Base-by-base conservation (phyloP, 2,888 invertebrate genomes). In the Eumerus sabulonum region DNA sequence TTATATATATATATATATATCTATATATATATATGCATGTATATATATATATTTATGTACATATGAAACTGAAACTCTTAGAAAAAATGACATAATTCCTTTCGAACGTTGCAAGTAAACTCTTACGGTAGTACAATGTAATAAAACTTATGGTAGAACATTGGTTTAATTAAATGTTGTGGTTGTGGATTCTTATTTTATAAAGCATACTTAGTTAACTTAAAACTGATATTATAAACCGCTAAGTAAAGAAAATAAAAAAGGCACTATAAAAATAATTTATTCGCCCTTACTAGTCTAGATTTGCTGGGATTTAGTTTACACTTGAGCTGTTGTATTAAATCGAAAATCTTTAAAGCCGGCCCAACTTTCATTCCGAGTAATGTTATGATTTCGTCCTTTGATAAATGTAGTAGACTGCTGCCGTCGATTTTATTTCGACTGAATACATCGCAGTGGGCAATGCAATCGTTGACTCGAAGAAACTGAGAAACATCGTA, bases 351-450 rank as follows among this genome's bases (percentile, higher is more conserved):
- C 91, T 98, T 98, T 74, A 98, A 89, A 14, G 97, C 96, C 7
- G 98, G 98, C 1, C 98, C 98, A 72, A 98, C 97, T 91, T 97
- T 98, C 92, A 96, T 97, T 83, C 96, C 95, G 18, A 97, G 93
- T 81, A 97, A 90, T 85, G 94, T 94, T 84, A 97, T 93, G 82
- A 98, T 95, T 90, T 97, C 94, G 87, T 97, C 97, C 90, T 97
- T 96, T 56, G 94, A 94, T 72, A 98, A 90, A 82, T 93, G 92
- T 74, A 98, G 90, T 86, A 98, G 90, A 86, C 92, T 92, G 76
- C 93, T 92, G 0, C 98, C 98, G 83, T 95, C 94, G 82, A 98
- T 93, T 87, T 93, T 93, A 91, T 94, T 90, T 82, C 92, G 90
- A 84, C 90, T 90, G 84, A 93, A 93, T 63, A 92, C 92, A 83